Conservation (phyloP, 2,797 vertebrate genomes). For the Podargus strigoides region DNA sequence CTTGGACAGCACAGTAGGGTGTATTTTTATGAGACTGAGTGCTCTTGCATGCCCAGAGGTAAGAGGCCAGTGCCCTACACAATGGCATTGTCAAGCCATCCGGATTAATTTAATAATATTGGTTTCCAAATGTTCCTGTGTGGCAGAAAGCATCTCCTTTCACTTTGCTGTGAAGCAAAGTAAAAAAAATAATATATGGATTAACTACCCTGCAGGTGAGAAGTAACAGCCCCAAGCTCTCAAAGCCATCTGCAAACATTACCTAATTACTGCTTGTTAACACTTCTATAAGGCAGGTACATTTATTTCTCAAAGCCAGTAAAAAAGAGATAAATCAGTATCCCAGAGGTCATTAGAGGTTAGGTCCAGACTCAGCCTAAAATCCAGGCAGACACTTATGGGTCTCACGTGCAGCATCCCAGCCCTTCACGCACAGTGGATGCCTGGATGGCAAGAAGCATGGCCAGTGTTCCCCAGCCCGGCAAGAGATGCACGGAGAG, state of each 20-base stretch:
- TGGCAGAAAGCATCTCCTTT: background rate
- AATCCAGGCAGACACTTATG: background rate
- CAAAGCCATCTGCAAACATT: background rate
- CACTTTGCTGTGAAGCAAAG: background rate
- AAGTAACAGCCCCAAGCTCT: background rate
- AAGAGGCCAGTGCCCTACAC: background rate
- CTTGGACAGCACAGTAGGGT: background rate
- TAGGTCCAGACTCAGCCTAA: background rate
- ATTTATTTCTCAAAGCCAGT: background rate
- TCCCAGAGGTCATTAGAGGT: background rate
- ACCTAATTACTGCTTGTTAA: conserved; percentile 8
- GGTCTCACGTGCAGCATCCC: background rate
- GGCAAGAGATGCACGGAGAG: rapidly evolving
- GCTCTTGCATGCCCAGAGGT: background rate
- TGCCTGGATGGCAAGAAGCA: background rate
- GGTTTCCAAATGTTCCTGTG: background rate
- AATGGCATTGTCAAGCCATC: background rate
- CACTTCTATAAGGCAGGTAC: background rate
- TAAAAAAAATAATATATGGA: background rate
- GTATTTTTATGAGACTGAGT: background rate
- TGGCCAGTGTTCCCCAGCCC: background rate
- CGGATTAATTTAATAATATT: conserved; percentile 3
- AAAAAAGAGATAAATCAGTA: background rate
- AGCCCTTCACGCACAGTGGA: background rate
- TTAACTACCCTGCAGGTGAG: background rate